Base-by-base conservation (phyloP, 2,797 vertebrate species). In the Lepus oiostolus region DNA sequence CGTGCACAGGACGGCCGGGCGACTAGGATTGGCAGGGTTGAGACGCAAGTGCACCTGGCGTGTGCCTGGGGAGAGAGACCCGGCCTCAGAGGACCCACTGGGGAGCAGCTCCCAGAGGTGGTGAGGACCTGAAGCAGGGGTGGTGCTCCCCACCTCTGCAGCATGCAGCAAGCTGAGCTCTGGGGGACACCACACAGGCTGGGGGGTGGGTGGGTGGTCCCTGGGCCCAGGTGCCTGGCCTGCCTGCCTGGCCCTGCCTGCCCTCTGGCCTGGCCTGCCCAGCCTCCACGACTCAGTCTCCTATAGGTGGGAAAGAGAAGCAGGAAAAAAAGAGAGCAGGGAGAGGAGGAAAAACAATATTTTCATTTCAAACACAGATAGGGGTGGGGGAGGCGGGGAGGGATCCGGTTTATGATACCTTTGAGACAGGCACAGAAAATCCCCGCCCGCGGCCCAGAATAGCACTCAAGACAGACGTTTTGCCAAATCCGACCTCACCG, bases 391-490 rank as follows among this genome's bases (percentile, higher is more conserved):
- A 88, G 67, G 68, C 75, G 58, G 75, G 77, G 88, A 94, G 42
- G 95, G 98, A 98, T 97, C n/a, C 75, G 90, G 96, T 98, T 98
- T 98, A 98, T 98, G 98, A 97, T 98, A 97, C 98, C 98, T 98
- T 98, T 97, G 98, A 98, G 98, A 98, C 93, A 88, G 97, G 96
- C 96, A 96, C 97, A 98, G 98, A 98, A 98, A 98, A 97, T 88
- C 98, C 98, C 98, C 97, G 98, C 98, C 13, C 93, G 87, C 95
- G 97, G 97, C 98, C 97, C 85, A 72, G 98, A 98, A 98, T 97
- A 98, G 98, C 98, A 97, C 97, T 97, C 97, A 98, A 98, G 98
- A 97, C 97, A 97, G 98, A 98, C 94, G 85, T 97, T 98, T 98
- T 98, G 98, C 98, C 97, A 97, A 97, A 98, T 97, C 96, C 97